Evolutionary conservation across 2,888 invertebrate genomes (phyloP), one percentile per base, ranked within the genome.

Genomic region (Leptinotarsa peninsularis): DNA sequence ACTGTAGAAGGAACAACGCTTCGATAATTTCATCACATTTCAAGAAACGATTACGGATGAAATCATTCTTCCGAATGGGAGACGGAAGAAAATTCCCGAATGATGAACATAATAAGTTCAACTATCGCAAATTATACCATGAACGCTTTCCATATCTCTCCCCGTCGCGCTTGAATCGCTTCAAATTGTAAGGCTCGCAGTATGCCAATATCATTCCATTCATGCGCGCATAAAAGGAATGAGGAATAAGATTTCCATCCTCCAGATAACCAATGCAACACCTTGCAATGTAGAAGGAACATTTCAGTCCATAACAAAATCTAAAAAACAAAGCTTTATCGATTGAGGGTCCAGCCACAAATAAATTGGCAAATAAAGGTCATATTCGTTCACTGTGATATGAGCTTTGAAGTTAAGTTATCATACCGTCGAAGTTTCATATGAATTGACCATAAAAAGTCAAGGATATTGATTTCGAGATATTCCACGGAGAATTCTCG

Each of bases 351-450:
- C n/a, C n/a, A 23, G 15, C 4, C 14, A 14, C 14, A 21, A 58
- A 21, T 58, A 21, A 17, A 18, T 17, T 54, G 54, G 17, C 17
- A 23, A 58, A 58, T 21, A 58, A 23, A 63, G 63, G n/a, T 43
- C 63, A 43, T 63, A 63, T 63, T 63, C 63, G 63, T n/a, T 33
- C n/a, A 27, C 63, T n/a, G n/a, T 33, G 43, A 63, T 63, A 33
- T n/a, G 33, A 27, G 63, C 63, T 63, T 43, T 63, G 43, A 63
- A 27, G 63, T 63, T 43, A 33, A 18, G 63, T 63, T 63, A 27
- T 63, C 63, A 63, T 33, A 17, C 63, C 63, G 13, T 63, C n/a
- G 33, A 33, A 63, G 33, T 33, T 63, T 4, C 43, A 63, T 60
- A 23, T 63, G 17, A 63, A 63, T n/a, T n/a, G 63, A n/a, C 14